Evolutionary conservation across 2,797 vertebrate species (phyloP).

Genomic region (Molossus molossus): DNA sequence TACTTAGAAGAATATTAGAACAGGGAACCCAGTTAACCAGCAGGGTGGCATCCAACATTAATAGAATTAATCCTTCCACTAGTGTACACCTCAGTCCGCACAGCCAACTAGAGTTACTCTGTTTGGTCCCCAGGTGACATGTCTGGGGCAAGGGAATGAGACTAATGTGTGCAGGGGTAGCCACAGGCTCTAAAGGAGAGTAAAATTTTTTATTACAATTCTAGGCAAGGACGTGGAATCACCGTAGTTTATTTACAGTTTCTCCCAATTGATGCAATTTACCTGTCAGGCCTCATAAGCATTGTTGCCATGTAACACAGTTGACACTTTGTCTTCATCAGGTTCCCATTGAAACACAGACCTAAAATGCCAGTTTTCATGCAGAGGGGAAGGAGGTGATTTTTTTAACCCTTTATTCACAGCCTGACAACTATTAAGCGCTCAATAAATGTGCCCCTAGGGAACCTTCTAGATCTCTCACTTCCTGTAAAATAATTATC

Average conservation of each 20-base stretch:
- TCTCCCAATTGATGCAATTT: not conserved
- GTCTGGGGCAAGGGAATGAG: not conserved
- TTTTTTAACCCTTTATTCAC: slow-evolving; percentile 16
- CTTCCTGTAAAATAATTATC: not conserved
- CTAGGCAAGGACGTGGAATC: not conserved
- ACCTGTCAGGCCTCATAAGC: not conserved
- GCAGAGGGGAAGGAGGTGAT: not conserved
- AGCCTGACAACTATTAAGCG: not conserved
- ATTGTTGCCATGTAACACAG: not conserved
- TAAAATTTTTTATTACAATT: not conserved
- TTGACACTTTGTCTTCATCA: slow-evolving; percentile 26
- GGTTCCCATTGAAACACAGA: slow-evolving; percentile 5
- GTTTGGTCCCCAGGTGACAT: not conserved
- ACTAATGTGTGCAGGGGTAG: not conserved
- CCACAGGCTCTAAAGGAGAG: not conserved
- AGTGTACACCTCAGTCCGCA: not conserved
- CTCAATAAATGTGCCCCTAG: not conserved
- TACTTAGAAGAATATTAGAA: not conserved
- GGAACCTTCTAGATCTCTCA: not conserved
- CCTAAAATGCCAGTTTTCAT: not conserved
- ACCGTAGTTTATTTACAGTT: not conserved
- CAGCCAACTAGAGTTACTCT: not conserved
- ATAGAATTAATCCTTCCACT: not conserved
- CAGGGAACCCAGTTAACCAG: not conserved
- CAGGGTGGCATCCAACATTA: not conserved